These are phyloP conservation scores for Plutella xylostella DNA, from an alignment of 2,888 invertebrate species.

Conservation along the genomic window DNA sequence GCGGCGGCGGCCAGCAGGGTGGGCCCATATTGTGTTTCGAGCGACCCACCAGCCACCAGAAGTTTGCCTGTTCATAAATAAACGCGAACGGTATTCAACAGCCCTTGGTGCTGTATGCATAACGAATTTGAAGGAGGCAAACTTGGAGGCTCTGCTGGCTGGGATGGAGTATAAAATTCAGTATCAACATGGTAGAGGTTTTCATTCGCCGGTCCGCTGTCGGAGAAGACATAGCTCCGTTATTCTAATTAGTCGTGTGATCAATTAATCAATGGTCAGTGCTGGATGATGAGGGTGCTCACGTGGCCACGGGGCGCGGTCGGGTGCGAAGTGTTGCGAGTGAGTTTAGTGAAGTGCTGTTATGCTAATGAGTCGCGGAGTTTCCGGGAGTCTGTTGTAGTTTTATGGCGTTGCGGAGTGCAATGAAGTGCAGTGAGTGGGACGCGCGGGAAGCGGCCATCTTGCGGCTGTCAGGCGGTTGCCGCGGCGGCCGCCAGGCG, in stretches of 20 bases:
- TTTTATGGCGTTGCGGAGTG: constrained; percentile 31
- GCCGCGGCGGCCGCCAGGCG: constrained; percentile 53
- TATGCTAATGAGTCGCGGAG: constrained; percentile 35
- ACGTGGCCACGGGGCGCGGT: not conserved
- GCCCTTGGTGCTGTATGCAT: constrained; percentile 73
- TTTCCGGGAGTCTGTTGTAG: constrained; percentile 28
- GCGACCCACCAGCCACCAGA: constrained; percentile 67
- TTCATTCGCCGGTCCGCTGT: constrained; percentile 66
- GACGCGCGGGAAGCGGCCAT: constrained; percentile 42
- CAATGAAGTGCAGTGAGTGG: constrained; percentile 23
- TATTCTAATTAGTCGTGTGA: constrained; percentile 15
- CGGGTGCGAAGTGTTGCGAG: constrained; percentile 6
- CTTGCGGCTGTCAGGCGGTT: constrained; percentile 44
- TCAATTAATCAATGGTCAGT: constrained; percentile 6
- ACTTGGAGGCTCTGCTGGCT: constrained; percentile 69
- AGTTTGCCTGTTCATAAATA: constrained; percentile 72
- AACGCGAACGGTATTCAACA: constrained; percentile 72
- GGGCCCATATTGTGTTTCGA: constrained; percentile 61
- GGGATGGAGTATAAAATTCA: constrained; percentile 71
- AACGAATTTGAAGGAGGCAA: constrained; percentile 72
- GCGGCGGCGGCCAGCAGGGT: constrained; percentile 29
- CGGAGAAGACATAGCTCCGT: constrained; percentile 65
- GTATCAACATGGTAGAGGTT: constrained; percentile 69
- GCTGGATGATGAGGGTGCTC: constrained; percentile 9
- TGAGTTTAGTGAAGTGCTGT: constrained; percentile 22